These are phyloP conservation scores for Pollenia angustigena DNA, from an alignment of 2,888 invertebrate genomes.

Conservation along the genomic window DNA sequence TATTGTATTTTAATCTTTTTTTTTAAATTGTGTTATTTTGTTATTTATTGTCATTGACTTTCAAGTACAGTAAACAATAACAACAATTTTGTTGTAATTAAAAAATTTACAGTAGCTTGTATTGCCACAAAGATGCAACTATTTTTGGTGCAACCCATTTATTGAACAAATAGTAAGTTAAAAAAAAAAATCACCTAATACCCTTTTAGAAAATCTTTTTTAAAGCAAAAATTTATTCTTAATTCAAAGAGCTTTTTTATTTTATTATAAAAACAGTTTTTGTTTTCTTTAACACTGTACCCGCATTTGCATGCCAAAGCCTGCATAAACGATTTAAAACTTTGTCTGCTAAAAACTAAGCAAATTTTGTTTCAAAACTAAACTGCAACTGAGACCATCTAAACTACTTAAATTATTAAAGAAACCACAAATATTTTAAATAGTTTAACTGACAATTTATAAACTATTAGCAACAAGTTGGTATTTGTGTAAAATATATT, in stretches of 20 bases:
- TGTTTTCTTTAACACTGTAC: not conserved
- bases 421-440: slow-evolving; percentile 20
- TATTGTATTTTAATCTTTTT: not conserved
- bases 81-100: slow-evolving; percentile 31
- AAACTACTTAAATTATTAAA: not conserved
- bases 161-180: too few relatives aligned
- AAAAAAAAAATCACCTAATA: too few relatives aligned
- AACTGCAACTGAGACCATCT: not conserved
- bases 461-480: slow-evolving; percentile 13
- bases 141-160: too few relatives aligned
- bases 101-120: not conserved
- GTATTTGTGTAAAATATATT: not conserved
- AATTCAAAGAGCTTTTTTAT: not conserved
- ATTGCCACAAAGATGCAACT: not conserved
- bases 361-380: not conserved
- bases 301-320: not conserved
- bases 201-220: too few relatives aligned
- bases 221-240: too few relatives aligned
- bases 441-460: not conserved
- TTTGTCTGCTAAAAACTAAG: not conserved
- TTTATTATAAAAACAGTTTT: not conserved
- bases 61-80: slow-evolving; percentile 23
- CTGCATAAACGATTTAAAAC: slow-evolving; percentile 34
- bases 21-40: slow-evolving; percentile 20
- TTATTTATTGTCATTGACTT: slow-evolving; percentile 64